phyloP scores from a whole-genome alignment of 2,888 invertebrate genomes.

The Megalurothrips usitatus region DNA sequence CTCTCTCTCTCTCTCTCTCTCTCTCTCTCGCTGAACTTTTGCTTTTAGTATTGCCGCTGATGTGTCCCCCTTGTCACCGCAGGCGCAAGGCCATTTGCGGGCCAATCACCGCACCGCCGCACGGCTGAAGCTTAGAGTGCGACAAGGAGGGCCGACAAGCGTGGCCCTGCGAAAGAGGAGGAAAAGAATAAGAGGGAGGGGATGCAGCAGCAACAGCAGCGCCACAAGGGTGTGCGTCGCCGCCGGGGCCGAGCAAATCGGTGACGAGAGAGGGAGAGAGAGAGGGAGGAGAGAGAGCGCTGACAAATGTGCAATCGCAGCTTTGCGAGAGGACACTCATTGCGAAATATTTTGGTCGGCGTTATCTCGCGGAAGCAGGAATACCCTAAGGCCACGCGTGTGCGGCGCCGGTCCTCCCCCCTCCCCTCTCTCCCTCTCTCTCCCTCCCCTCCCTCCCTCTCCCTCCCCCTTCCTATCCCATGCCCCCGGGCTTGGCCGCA shows the following conservation, averaged over 20 bases:
- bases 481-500: not conserved
- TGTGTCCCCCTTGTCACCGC: too few species aligned
- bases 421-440: not conserved
- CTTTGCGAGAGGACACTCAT: not conserved
- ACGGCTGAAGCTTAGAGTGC: too few species aligned
- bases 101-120: too few species aligned
- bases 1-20: not conserved
- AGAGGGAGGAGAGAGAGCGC: not conserved
- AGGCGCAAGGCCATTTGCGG: too few species aligned
- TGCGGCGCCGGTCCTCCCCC: too few species aligned
- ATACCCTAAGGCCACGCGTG: not conserved
- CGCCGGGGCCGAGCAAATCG: not conserved
- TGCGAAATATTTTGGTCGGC: not conserved
- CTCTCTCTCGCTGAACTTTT: not conserved
- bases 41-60: too few species aligned
- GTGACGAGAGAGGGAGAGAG: not conserved
- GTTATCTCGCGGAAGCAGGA: not conserved
- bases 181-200: not conserved
- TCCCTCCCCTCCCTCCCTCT: not conserved
- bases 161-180: not conserved
- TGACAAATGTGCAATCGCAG: not conserved
- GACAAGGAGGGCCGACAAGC: too few species aligned
- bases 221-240: not conserved
- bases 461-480: not conserved
- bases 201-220: too few species aligned